Evolutionary conservation across 2,888 invertebrate genomes (phyloP), one percentile per base, ranked within the genome.

Genomic region (Papilio protenor): DNA sequence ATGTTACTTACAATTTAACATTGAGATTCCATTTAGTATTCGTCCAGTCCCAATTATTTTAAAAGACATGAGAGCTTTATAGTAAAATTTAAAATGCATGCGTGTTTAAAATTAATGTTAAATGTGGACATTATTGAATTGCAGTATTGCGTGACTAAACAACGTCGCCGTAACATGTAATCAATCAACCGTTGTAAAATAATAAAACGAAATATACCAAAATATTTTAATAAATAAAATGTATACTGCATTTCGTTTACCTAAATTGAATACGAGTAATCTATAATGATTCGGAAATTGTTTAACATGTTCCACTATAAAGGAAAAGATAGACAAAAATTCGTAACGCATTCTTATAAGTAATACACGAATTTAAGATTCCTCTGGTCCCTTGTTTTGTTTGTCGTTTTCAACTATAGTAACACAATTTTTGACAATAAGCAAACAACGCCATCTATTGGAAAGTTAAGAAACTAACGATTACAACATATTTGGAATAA

Each of bases 141-240:
- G 85, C 88, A 80, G 81, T 85, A 87, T 91, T 87, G 90, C 90
- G 90, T 90, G 90, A 85, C 84, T 61, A 64, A 52, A 55, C 55
- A 64, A 77, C 40, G 61, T 73, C 49, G n/a, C 18, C 61, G 12
- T 74, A 74, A 74, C 66, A 69, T 69, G 66, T 73, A 72, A 73
- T 73, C 64, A 64, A 73, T 77, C 52, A 72, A 33, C 64, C 52
- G 40, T 73, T 72, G 47, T 21, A 40, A 10, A 64, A 61, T 49
- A 74, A 74, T 61, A 74, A 64, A 74, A 73, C n/a, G 14, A 45
- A 57, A 59, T 52, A 1, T 55, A 73, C 33, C 5, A 73, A 73
- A 55, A 55, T n/a, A 27, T 6, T 40, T 18, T 33, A 57, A 55
- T 52, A 52, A 21, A 66, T 12, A 6, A 45, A 69, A 69, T 45